Evolutionary conservation across 2,888 invertebrate genomes (phyloP).

Genomic region (Macrosoma leucophasiata): DNA sequence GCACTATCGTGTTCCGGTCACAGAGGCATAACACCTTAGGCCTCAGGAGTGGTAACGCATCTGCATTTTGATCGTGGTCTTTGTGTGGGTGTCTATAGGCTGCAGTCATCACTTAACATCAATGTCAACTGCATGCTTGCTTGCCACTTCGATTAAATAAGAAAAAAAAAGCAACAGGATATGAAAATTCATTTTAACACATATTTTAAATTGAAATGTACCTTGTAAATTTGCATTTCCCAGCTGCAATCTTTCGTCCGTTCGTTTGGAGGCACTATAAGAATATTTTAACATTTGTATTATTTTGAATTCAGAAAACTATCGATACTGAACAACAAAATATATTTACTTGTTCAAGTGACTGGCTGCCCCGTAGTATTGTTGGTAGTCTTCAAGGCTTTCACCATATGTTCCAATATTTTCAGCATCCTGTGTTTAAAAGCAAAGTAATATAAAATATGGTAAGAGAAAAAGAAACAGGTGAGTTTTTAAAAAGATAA

Average conservation of each 20-base stretch:
- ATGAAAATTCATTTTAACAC: too few species aligned
- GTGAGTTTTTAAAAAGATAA: not conserved
- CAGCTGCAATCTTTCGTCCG: constrained; percentile 54
- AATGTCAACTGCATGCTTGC: too few species aligned
- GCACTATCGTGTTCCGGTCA: too few species aligned
- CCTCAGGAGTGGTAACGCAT: too few species aligned
- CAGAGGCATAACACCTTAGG: too few species aligned
- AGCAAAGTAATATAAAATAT: too few species aligned
- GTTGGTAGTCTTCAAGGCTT: constrained; percentile 33
- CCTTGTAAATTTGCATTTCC: constrained; percentile 68
- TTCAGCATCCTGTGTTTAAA: constrained; percentile 47
- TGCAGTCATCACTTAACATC: too few species aligned
- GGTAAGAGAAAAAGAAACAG: constrained; percentile 10
- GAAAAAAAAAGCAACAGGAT: too few species aligned
- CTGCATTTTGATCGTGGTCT: too few species aligned
- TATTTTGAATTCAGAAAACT: not conserved
- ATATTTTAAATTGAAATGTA: too few species aligned
- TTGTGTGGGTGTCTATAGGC: too few species aligned
- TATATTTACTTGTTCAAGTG: constrained; percentile 57
- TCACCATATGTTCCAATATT: constrained; percentile 24
- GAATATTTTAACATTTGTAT: not conserved
- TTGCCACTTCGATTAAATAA: too few species aligned
- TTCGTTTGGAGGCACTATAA: constrained; percentile 41
- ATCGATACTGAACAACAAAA: constrained; percentile 1
- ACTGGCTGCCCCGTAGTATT: constrained; percentile 65